Conservation (phyloP, 2,113 vertebrate species). For the Catagonus wagneri region DNA sequence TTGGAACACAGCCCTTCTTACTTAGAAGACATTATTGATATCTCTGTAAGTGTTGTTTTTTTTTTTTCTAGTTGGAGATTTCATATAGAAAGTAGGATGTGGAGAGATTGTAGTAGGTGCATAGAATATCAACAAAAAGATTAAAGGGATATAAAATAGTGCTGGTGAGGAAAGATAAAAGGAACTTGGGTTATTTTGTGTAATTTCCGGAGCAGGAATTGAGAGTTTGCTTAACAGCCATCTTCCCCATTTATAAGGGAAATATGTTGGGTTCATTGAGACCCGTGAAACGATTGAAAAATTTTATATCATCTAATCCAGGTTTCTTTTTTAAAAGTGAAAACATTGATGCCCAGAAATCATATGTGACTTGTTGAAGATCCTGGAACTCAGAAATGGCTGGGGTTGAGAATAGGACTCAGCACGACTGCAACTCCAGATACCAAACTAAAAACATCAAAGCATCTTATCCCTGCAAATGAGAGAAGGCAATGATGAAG, state of each 20-base stretch:
- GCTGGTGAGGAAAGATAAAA: constrained; percentile 76
- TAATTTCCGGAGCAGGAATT: constrained; percentile 76
- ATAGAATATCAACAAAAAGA: constrained; percentile 71
- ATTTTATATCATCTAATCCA: background rate
- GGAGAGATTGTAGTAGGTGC: constrained; percentile 49
- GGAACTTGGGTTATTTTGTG: constrained; percentile 66
- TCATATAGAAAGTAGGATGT: constrained; percentile 18
- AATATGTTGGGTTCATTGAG: constrained; percentile 27
- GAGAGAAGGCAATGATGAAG: background rate
- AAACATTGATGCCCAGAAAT: background rate
- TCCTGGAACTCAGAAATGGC: background rate
- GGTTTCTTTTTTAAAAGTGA: background rate
- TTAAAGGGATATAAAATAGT: constrained; percentile 76
- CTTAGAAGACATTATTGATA: background rate
- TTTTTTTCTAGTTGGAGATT: constrained; percentile 52
- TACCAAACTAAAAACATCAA: background rate
- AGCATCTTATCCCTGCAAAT: background rate
- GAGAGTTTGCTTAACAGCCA: constrained; percentile 57
- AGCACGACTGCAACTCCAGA: background rate
- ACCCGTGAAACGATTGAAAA: background rate
- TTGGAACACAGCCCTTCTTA: background rate
- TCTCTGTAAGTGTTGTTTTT: background rate
- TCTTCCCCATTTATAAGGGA: constrained; percentile 38
- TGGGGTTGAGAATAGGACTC: background rate
- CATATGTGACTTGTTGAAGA: background rate